phyloP scores from a whole-genome alignment of 1,140 invertebrate genomes.

The Drosophila bocqueti region DNA sequence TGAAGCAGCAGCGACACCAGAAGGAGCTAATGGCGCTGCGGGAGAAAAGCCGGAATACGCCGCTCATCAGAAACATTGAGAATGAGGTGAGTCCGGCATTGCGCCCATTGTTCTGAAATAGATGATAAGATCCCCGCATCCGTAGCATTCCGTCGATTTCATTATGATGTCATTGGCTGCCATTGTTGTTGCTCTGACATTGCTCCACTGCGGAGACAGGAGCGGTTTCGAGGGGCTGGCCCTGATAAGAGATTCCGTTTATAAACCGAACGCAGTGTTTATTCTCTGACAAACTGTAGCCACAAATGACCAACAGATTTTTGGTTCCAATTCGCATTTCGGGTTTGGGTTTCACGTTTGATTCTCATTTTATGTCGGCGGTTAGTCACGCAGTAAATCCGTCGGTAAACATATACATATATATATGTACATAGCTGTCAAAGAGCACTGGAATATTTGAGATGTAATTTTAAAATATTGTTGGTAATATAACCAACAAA shows the following conservation, averaged over 20 bases:
- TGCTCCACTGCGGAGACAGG: slow-evolving; percentile 24
- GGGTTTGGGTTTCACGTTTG: slow-evolving; percentile 27
- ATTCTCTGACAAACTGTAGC: neutral
- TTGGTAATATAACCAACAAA: too few relatives aligned
- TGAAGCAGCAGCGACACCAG: slow-evolving; percentile 66
- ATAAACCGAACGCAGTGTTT: slow-evolving; percentile 5
- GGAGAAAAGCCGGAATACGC: slow-evolving; percentile 53
- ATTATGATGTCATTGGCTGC: slow-evolving; percentile 67
- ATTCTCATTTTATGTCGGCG: slow-evolving; percentile 26
- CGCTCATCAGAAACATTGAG: slow-evolving; percentile 66
- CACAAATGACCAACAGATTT: slow-evolving; percentile 48
- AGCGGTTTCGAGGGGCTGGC: neutral
- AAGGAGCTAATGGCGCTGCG: slow-evolving; percentile 59
- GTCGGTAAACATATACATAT: slow-evolving; percentile 6
- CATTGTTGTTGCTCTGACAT: slow-evolving; percentile 63
- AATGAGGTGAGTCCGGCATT: slow-evolving; percentile 75
- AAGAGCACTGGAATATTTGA: neutral
- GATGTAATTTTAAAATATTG: neutral
- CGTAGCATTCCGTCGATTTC: slow-evolving; percentile 14
- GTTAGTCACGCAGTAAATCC: slow-evolving; percentile 31
- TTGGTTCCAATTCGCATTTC: slow-evolving; percentile 5
- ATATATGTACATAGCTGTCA: neutral
- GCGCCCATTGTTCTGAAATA: slow-evolving; percentile 45
- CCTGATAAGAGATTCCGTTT: slow-evolving; percentile 29
- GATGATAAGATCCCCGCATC: slow-evolving; percentile 25